Evolutionary conservation across 2,888 invertebrate genomes (phyloP).

Genomic region (Andrena marginata): DNA sequence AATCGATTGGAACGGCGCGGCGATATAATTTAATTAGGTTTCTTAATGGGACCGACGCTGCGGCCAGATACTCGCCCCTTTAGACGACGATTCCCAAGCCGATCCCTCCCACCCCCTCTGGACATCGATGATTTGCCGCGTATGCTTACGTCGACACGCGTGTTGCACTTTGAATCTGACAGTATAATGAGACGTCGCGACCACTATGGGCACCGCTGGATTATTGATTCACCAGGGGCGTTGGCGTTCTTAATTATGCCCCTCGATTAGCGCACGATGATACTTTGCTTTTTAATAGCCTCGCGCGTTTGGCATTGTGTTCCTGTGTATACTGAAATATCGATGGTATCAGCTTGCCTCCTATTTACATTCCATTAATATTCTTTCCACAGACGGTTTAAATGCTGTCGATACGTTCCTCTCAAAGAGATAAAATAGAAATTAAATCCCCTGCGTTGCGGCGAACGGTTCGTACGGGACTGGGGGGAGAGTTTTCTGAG

Average conservation of each 20-base stretch:
- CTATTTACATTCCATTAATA: too few species aligned
- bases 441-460: too few species aligned
- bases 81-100: neutral
- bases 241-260: constrained; percentile 49
- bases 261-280: neutral
- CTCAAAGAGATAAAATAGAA: too few species aligned
- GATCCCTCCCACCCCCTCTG: neutral
- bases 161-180: constrained; percentile 45
- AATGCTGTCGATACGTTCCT: too few species aligned
- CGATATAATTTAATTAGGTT: constrained; percentile 15
- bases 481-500: too few species aligned
- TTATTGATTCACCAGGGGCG: constrained; percentile 53
- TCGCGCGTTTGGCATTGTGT: too few species aligned
- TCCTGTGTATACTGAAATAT: too few species aligned
- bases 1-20: neutral
- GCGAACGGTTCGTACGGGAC: too few species aligned
- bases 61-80: neutral
- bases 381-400: too few species aligned
- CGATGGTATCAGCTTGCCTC: too few species aligned
- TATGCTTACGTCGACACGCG: constrained; percentile 16
- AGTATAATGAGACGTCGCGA: constrained; percentile 43
- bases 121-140: neutral
- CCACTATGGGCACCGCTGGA: constrained; percentile 50
- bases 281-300: too few species aligned
- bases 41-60: neutral